Base-by-base conservation (phyloP, 2,113 vertebrate species). In the Chloropsis hardwickii region DNA sequence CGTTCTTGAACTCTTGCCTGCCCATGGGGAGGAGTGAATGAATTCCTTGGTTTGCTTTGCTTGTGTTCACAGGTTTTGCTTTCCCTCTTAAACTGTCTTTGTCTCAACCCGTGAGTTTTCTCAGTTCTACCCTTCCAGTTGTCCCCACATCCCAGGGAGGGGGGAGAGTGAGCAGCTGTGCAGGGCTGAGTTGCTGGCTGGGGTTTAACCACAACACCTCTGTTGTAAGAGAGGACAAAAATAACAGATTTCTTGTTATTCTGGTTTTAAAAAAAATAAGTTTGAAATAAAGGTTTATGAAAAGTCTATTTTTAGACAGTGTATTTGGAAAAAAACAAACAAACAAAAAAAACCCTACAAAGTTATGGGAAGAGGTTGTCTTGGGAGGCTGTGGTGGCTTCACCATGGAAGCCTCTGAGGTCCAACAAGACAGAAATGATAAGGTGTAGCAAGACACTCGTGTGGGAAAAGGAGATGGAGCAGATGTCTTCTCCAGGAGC, bases 401-500 rank as follows among this genome's bases (percentile, higher is more conserved):
- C 35, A 31, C 33, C 1, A 0, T 56, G 62, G 53, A 90, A 93
- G 14, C 48, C 44, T 91, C 65, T 81, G 72, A 92, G 88, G 57
- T 58, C 35, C 2, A 8, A 28, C 27, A 45, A 81, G 67, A 47
- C 42, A 24, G 1, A 31, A 73, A 90, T 70, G 2, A 69, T 85
- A 28, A 85, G 31, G 65, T 72, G 40, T 35, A 66, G 33, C 47
- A 62, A 83, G 54, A 42, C 23, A 27, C 51, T 81, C 72, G 25
- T 44, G 47, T 81, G 82, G 72, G 88, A 62, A 81, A 66, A 83
- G 51, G 76, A 92, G 60, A 37, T 21, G 64, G 88, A 93, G 83
- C 88, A 91, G 95, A 91, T 90, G 64, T 78, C 67, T 81, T 92
- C 83, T 95, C 74, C 51, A 67, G 67, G 86, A 88, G 82, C 76